These are phyloP conservation scores for Epinephelus fuscoguttatus DNA, from an alignment of 2,113 vertebrate species.

Conservation along the genomic window DNA sequence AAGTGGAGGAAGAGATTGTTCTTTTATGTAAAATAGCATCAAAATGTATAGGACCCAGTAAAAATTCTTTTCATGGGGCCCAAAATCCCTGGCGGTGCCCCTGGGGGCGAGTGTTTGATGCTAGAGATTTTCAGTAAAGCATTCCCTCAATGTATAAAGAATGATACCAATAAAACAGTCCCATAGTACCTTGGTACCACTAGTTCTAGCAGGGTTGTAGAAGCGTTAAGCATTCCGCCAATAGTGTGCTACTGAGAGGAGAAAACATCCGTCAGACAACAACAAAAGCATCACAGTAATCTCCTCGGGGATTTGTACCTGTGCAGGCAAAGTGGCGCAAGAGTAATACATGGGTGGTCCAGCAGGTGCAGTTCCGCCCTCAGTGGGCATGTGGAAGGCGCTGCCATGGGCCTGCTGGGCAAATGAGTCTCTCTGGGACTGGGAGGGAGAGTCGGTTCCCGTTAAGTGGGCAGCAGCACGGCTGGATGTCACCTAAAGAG, in stretches of 20 bases:
- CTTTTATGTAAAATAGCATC: too few species aligned
- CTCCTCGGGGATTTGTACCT: slow-evolving; percentile 63
- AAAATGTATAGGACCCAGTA: too few species aligned
- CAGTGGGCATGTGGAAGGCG: slow-evolving; percentile 93
- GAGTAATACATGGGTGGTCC: slow-evolving; percentile 90
- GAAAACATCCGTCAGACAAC: not conserved
- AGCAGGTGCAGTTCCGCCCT: slow-evolving; percentile 84
- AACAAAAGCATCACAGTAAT: slow-evolving; percentile 11
- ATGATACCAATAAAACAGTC: slow-evolving; percentile 2
- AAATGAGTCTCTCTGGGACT: slow-evolving; percentile 90
- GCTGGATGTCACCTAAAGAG: slow-evolving; percentile 86
- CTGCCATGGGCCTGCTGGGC: slow-evolving; percentile 91
- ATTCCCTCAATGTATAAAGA: not conserved
- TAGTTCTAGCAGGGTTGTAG: not conserved
- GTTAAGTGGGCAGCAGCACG: slow-evolving; percentile 88
- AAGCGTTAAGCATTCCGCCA: not conserved
- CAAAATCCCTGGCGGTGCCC: too few species aligned
- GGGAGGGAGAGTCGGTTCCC: slow-evolving; percentile 82
- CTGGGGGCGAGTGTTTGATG: not conserved
- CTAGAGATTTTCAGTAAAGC: not conserved
- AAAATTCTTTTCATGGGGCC: too few species aligned
- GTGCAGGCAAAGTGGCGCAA: slow-evolving; percentile 94
- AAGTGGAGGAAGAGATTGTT: too few species aligned
- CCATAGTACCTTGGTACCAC: not conserved
- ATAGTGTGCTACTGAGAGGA: not conserved